Percentiles rank a stretch among this genome's conserved stretches.
Conservation (phyloP, 2,113 vertebrate species). For the Sinocyclocheilus anshuiensis region DNA sequence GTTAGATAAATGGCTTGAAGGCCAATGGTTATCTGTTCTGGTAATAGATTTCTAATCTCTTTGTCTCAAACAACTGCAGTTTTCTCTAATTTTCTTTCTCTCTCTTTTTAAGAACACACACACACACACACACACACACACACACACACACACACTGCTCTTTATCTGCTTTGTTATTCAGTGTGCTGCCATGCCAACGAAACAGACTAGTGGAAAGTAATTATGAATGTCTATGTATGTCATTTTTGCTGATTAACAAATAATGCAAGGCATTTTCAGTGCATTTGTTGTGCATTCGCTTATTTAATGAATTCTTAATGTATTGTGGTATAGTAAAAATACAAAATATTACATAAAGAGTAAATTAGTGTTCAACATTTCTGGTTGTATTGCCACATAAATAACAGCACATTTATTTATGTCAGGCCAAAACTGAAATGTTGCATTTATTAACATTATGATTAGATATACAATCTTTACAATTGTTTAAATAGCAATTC, state of each 20-base stretch:
- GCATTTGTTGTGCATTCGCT: not conserved
- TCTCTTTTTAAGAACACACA: not conserved
- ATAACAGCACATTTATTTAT: not conserved
- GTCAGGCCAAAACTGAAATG: not conserved
- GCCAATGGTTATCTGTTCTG: slow-evolving; percentile 48
- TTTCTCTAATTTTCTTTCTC: not conserved
- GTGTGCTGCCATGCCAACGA: slow-evolving; percentile 14
- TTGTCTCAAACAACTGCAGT: slow-evolving; percentile 24
- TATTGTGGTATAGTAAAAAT: no score
- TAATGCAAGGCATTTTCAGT: not conserved
- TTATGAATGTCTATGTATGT: not conserved
- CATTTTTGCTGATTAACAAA: not conserved
- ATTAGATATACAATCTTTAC: not conserved
- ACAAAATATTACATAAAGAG: no score
- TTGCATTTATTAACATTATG: not conserved
- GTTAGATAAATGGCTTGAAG: slow-evolving; percentile 46
- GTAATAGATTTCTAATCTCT: slow-evolving; percentile 59
- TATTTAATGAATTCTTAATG: no score
- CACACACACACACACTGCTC: not conserved
- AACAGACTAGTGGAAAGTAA: slow-evolving; percentile 2
- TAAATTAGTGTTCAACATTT: no score
- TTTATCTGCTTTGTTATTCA: slow-evolving; percentile 2
- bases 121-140: no score
- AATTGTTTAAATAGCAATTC: not conserved
- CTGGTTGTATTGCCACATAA: not conserved